These are phyloP conservation scores for Agrotis exclamationis DNA, from an alignment of 2,888 invertebrate genomes.

Conservation along the genomic window DNA sequence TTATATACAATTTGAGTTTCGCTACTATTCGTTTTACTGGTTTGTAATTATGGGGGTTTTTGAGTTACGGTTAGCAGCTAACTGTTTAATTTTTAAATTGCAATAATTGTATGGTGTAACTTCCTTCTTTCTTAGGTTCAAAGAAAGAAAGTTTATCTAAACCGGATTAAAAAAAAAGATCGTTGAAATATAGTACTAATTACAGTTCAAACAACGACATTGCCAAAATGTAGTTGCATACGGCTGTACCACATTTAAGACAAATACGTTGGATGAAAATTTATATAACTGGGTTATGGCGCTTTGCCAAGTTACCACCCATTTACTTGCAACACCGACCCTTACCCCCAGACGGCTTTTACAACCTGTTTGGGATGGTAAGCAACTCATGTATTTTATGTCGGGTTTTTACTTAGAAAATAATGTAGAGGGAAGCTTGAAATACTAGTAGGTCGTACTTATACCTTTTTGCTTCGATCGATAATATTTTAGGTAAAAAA, in stretches of 20 bases:
- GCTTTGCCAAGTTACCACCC: slow-evolving; percentile 54
- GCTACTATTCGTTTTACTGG: slow-evolving; percentile 29
- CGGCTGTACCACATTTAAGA: slow-evolving; percentile 42
- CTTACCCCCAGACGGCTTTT: slow-evolving; percentile 44
- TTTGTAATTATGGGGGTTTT: slow-evolving; percentile 37
- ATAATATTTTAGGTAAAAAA: background rate
- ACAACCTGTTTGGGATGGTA: slow-evolving; percentile 51
- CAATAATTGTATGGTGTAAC: slow-evolving; percentile 6
- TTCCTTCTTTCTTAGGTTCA: slow-evolving; percentile 13
- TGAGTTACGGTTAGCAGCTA: slow-evolving; percentile 12
- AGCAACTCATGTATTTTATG: slow-evolving; percentile 47
- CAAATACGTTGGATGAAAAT: slow-evolving; percentile 51
- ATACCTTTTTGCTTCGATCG: background rate
- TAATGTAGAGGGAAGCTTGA: slow-evolving; percentile 17
- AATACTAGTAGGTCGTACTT: slow-evolving; percentile 2
- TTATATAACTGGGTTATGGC: slow-evolving; percentile 57
- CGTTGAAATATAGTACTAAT: slow-evolving; percentile 29
- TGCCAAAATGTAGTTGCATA: slow-evolving; percentile 38
- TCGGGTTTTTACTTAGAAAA: slow-evolving; percentile 29
- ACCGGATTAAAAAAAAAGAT: background rate
- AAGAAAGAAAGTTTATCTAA: background rate
- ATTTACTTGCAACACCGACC: slow-evolving; percentile 48
- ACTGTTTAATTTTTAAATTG: slow-evolving; percentile 14
- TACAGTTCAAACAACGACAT: slow-evolving; percentile 35
- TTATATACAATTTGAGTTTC: slow-evolving; percentile 48